Percentiles rank a stretch among this genome's conserved stretches.
Conservation (phyloP, 2,113 vertebrate species). For the Calypte anna region DNA sequence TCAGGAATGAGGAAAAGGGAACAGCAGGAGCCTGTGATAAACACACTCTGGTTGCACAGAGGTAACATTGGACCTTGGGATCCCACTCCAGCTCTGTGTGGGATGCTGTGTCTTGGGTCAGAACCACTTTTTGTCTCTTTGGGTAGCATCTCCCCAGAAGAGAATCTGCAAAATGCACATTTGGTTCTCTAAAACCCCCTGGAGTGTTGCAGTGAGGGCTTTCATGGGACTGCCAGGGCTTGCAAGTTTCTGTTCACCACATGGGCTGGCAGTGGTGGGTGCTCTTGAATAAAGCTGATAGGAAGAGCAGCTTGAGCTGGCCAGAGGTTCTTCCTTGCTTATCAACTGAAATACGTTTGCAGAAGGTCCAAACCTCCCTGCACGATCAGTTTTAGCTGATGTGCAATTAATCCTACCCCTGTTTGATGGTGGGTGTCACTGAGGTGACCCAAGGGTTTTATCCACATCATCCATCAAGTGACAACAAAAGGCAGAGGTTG, state of each 20-base stretch:
- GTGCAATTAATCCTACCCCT: background rate
- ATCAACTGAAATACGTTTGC: rapidly evolving
- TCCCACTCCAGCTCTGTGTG: background rate
- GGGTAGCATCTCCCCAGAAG: background rate
- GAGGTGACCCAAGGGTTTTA: background rate
- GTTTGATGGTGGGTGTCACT: background rate
- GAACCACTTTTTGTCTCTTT: background rate
- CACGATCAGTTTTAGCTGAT: background rate
- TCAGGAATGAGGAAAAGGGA: background rate
- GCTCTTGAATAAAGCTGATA: background rate
- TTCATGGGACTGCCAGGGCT: background rate
- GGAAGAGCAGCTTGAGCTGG: background rate
- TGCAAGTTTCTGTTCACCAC: rapidly evolving
- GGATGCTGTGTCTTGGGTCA: background rate
- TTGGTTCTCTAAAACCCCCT: background rate
- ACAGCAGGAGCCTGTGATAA: background rate
- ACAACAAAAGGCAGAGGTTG: background rate
- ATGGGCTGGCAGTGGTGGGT: background rate
- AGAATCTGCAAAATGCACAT: rapidly evolving
- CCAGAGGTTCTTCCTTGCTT: background rate
- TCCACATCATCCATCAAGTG: background rate
- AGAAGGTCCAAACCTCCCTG: background rate
- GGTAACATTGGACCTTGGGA: rapidly evolving
- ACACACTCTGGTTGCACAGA: background rate
- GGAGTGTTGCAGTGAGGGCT: background rate